Evolutionary conservation across 2,113 vertebrate genomes (phyloP).

Genomic region (Physeter macrocephalus): DNA sequence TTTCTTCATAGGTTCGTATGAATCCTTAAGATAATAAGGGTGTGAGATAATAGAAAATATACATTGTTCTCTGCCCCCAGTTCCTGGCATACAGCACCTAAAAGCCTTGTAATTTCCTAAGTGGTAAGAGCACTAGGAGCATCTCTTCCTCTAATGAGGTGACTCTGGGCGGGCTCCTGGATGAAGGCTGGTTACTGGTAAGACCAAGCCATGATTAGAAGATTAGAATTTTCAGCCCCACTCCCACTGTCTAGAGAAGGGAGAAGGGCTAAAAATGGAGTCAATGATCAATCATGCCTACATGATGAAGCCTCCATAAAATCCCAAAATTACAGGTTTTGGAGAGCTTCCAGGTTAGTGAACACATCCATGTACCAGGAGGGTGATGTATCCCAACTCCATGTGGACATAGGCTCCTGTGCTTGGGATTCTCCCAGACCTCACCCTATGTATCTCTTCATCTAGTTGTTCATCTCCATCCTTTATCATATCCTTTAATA

Average conservation of each 20-base stretch:
- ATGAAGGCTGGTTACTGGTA: background rate
- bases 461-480: background rate
- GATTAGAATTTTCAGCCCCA: background rate
- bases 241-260: background rate
- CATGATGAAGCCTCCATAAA: background rate
- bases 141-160: background rate
- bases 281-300: background rate
- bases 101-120: background rate
- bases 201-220: background rate
- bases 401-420: background rate
- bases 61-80: background rate
- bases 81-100: background rate
- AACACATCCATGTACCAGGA: background rate
- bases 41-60: background rate
- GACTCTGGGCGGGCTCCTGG: background rate
- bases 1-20: constrained; percentile 7
- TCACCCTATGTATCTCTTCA: background rate
- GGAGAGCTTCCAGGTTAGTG: background rate
- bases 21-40: background rate
- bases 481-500: background rate
- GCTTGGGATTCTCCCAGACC: background rate
- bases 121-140: background rate
- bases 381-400: background rate
- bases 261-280: background rate
- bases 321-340: background rate